Base-by-base conservation (phyloP, 1,140 invertebrate genomes). In the Bombus superbus region DNA sequence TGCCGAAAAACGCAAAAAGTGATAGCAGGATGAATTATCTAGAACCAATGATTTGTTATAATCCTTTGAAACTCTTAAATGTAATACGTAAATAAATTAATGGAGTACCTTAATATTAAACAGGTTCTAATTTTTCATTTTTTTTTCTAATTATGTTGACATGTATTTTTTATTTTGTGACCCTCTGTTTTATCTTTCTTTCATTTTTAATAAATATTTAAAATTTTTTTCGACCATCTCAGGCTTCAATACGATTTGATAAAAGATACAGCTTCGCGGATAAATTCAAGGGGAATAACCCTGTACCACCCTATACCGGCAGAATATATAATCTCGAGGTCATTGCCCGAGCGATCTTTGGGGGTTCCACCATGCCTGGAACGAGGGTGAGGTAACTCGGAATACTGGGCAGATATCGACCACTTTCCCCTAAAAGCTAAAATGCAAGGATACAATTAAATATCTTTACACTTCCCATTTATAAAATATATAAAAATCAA, bases 321-420 rank as follows among this genome's bases (percentile, higher is more conserved):
- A 73, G 88, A 90, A 90, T 90, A 87, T 90, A 90, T 90, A 90
- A 90, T 88, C 88, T 91, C 91, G 93, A 88, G 93, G 93, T 94
- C 93, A 94, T 93, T 92, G 93, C 83, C 92, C 93, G 93, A 93
- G 93, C 93, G 93, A 94, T 94, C 93, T 94, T 94, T 94, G 92
- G 93, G 88, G 91, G 89, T 93, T 88, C 84, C 82, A 91, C 90
- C 90, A 89, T 91, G 87, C 84, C 88, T 91, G 88, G 81, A 91
- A 91, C 83, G 87, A 92, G 91, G 92, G 90, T 91, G 90, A 92
- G 88, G 87, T 84, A 88, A 90, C 87, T 89, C 87, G 82, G 74
- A 87, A 86, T 88, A 92, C 86, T 85, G 89, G 75, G 83, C 75
- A 81, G 89, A 87, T 92, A 90, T 90, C 92, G 90, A 92, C 85